Evolutionary conservation across 2,797 vertebrate genomes (phyloP).

Genomic region (Petrocephalus sullivani): DNA sequence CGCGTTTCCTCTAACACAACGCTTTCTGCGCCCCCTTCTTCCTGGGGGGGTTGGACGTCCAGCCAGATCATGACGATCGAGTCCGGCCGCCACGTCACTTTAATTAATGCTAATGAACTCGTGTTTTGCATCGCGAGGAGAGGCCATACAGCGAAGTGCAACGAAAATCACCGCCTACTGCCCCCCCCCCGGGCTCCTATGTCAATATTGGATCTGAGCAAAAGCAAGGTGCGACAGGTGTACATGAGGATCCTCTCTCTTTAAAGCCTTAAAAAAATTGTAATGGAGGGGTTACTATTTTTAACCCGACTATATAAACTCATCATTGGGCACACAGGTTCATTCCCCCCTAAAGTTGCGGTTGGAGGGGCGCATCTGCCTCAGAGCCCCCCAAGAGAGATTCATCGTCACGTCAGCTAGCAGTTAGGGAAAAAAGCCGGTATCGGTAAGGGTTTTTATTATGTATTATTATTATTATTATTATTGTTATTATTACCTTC

Average conservation of each 20-base stretch:
- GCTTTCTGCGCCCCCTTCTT: slow-evolving; percentile 5
- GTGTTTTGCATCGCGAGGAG: slow-evolving; percentile 41
- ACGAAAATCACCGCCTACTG: slow-evolving; percentile 34
- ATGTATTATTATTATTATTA: neutral
- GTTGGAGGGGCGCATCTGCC: slow-evolving; percentile 28
- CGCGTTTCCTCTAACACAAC: slow-evolving; percentile 51
- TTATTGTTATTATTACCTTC: neutral
- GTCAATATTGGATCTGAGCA: slow-evolving; percentile 98
- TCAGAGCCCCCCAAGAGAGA: slow-evolving; percentile 30
- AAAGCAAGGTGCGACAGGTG: slow-evolving; percentile 82
- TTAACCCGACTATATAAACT: slow-evolving; percentile 54
- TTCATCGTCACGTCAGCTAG: slow-evolving; percentile 30
- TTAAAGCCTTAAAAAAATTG: slow-evolving; percentile 28
- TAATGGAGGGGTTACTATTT: slow-evolving; percentile 22
- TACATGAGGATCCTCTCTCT: slow-evolving; percentile 61
- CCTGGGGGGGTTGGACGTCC: slow-evolving; percentile 11
- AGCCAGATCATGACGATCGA: slow-evolving; percentile 30
- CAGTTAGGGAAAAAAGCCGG: neutral
- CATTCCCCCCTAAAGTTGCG: slow-evolving; percentile 38
- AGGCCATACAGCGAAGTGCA: slow-evolving; percentile 35
- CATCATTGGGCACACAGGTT: slow-evolving; percentile 41
- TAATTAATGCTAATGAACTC: slow-evolving; percentile 49
- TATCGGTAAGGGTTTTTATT: slow-evolving; percentile 16
- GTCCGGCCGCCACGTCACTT: slow-evolving; percentile 42
- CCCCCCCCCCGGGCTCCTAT: slow-evolving; percentile 63